Base-by-base conservation (phyloP, 1,140 invertebrate species). In the Anoplolepis gracilipes region DNA sequence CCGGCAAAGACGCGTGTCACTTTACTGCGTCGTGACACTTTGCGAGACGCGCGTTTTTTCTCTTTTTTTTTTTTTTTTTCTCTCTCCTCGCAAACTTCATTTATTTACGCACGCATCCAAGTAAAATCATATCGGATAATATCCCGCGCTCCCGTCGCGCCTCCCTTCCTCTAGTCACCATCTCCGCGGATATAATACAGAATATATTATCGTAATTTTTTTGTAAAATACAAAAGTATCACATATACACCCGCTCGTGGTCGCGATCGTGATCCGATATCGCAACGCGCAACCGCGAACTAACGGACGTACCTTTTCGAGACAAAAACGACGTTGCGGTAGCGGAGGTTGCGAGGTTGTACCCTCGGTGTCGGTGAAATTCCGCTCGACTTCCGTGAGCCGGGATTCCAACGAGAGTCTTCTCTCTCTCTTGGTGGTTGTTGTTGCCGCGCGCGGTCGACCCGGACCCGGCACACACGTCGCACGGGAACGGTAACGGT, bases 271-370 rank as follows among this genome's bases (percentile, higher is more conserved):
- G 39, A 46, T 46, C 42, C 42, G 13, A 46, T 70, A 36, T 33
- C 46, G n/a, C 28, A 57, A 62, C 57, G 55, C 64, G 78, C 77
- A 67, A 70, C 36, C 62, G 28, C 25, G 46, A 46, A 11, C 22
- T 11, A 30, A 22, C 55, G n/a, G 28, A 87, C 88, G 13, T 76
- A 89, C 88, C 88, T 88, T 89, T 89, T 61, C 55, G 84, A 86
- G 79, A 86, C 39, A 64, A 86, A 88, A 89, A 82, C 77, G 77
- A 72, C 55, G 36, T 72, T 72, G 46, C 46, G 76, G 78, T 70
- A 82, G 39, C 67, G 67, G 59, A 73, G 84, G 62, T n/a, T 55
- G 59, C 33, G 64, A 86, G 59, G 57, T 67, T 82, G 87, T 42
- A 49, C 75, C 64, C 57, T 82, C 84, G n/a, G n/a, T n/a, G 82